Evolutionary conservation across 2,113 vertebrate species (phyloP).

Genomic region (Plectropomus leopardus): DNA sequence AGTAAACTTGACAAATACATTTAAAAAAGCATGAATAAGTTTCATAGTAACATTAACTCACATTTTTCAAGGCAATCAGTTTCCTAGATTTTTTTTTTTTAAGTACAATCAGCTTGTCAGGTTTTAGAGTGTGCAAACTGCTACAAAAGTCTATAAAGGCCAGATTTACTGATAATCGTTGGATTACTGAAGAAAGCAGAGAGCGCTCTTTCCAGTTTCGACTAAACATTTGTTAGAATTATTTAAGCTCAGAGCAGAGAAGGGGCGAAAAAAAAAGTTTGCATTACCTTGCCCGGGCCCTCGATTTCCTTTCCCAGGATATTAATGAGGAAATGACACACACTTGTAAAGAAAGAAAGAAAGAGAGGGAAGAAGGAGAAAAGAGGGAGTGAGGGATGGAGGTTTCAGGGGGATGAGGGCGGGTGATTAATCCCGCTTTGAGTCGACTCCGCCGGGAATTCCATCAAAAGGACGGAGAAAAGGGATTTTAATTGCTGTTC

Average conservation of each 20-base stretch:
- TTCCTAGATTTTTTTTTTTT: too few relatives aligned
- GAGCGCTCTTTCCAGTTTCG: conserved; percentile 29
- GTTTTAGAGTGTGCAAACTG: conserved; percentile 45
- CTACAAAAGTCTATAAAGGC: conserved; percentile 18
- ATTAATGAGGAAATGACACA: conserved; percentile 87
- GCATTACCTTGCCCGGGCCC: conserved; percentile 54
- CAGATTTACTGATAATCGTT: conserved; percentile 38
- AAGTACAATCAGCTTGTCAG: too few relatives aligned
- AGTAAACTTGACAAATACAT: too few relatives aligned
- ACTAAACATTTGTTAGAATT: conserved; percentile 59
- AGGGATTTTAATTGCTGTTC: conserved; percentile 85
- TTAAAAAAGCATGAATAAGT: too few relatives aligned
- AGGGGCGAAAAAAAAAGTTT: conserved; percentile 40
- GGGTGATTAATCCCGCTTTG: conserved; percentile 85
- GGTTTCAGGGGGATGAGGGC: conserved; percentile 77
- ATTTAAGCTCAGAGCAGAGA: conserved; percentile 44
- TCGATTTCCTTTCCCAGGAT: conserved; percentile 83
- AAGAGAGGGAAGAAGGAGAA: conserved; percentile 46
- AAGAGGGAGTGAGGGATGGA: conserved; percentile 70
- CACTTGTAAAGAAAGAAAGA: conserved; percentile 67
- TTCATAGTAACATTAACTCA: too few relatives aligned
- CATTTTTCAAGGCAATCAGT: too few relatives aligned
- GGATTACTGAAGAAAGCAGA: conserved; percentile 3
- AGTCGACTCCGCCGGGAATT: conserved; percentile 82
- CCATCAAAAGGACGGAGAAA: conserved; percentile 83